Conservation (phyloP, 2,113 vertebrate species). For the Oreamnos americanus region DNA sequence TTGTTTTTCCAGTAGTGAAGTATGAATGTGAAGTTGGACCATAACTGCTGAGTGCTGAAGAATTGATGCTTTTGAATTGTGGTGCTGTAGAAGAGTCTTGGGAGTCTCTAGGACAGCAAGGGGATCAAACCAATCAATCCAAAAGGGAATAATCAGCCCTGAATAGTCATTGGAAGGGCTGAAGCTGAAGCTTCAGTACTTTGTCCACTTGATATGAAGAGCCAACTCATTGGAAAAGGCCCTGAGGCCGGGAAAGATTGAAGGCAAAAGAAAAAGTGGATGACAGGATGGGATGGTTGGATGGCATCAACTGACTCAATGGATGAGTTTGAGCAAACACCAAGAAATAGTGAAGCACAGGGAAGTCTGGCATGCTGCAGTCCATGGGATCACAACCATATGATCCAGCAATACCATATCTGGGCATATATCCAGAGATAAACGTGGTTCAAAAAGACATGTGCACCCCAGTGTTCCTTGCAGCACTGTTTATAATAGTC, state of each 20-base stretch:
- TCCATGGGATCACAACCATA: not conserved
- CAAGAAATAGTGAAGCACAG: not conserved
- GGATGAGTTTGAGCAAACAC: not conserved
- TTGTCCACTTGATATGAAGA: not conserved
- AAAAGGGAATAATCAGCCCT: not conserved
- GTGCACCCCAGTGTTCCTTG: not conserved
- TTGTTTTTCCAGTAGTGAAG: not conserved
- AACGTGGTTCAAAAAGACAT: not conserved
- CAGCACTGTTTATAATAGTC: not conserved
- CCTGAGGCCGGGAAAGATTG: not conserved
- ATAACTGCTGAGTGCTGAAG: not conserved
- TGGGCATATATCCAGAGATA: not conserved
- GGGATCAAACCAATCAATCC: not conserved
- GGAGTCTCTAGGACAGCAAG: not conserved
- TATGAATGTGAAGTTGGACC: not conserved
- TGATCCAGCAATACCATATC: not conserved
- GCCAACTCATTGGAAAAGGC: not conserved
- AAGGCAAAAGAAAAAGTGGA: not conserved
- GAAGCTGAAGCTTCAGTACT: not conserved
- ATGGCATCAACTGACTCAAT: not conserved
- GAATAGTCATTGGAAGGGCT: not conserved
- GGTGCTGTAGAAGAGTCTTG: not conserved
- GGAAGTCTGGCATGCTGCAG: not conserved
- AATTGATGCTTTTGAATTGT: not conserved
- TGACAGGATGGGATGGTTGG: not conserved